phyloP scores from a whole-genome alignment of 2,113 vertebrate species.

The Platichthys stellatus region DNA sequence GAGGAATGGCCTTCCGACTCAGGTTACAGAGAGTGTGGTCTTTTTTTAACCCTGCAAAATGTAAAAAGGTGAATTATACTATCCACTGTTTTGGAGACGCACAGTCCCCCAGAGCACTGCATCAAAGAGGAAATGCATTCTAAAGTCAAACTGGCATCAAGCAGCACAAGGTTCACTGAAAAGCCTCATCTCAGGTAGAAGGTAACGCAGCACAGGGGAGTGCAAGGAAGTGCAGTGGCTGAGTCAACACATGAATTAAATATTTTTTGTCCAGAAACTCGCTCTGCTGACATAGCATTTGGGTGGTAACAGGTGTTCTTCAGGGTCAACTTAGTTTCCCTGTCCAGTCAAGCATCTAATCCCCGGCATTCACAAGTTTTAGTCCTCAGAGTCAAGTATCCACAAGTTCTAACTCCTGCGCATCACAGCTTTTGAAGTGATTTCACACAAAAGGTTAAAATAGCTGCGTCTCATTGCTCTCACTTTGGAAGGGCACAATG shows the following conservation, averaged over 20 bases:
- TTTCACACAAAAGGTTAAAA: constrained; percentile 15
- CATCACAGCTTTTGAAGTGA: background rate
- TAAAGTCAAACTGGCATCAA: constrained; percentile 31
- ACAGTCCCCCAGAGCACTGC: background rate
- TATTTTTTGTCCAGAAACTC: constrained; percentile 32
- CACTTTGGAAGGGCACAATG: constrained; percentile 8
- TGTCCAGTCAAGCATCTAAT: constrained; percentile 1
- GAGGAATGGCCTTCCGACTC: constrained; percentile 14
- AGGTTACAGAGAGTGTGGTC: background rate
- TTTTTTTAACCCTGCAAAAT: background rate
- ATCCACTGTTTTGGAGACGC: constrained; percentile 5
- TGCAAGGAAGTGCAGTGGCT: constrained; percentile 7
- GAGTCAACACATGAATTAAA: constrained; percentile 61
- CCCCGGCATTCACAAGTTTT: background rate
- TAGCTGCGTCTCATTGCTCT: constrained; percentile 9
- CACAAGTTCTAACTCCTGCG: background rate
- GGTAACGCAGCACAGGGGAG: constrained; percentile 19
- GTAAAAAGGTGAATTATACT: constrained; percentile 13
- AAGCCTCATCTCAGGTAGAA: constrained; percentile 22
- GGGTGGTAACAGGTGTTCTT: constrained; percentile 28
- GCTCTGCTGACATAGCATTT: constrained; percentile 28
- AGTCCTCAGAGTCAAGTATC: background rate
- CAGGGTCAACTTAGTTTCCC: constrained; percentile 17
- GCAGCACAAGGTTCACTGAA: constrained; percentile 4
- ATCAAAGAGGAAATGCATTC: constrained; percentile 21